phyloP scores from a whole-genome alignment of 2,797 vertebrate species.

The Peromyscus eremicus region DNA sequence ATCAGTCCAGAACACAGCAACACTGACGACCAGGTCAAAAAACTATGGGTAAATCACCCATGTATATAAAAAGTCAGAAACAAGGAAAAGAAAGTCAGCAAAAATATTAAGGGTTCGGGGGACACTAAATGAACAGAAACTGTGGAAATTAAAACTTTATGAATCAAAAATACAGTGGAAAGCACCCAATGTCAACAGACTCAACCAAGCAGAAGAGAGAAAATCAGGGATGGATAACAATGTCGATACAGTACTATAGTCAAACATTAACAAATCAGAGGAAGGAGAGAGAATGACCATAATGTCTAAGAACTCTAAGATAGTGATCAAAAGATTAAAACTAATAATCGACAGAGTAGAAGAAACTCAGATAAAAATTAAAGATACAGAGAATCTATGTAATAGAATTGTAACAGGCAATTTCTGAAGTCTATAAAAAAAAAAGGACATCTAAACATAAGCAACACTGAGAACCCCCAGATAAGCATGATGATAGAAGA shows the following conservation, averaged over 20 bases:
- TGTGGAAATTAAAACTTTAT: neutral
- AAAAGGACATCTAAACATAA: neutral
- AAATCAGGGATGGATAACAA: neutral
- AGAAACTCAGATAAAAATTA: neutral
- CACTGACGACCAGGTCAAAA: neutral
- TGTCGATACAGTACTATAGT: neutral
- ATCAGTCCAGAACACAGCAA: neutral
- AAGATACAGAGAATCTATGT: neutral
- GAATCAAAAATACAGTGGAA: neutral
- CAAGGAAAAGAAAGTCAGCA: neutral
- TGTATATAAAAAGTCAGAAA: neutral
- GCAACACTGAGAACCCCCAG: neutral
- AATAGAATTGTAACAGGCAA: neutral
- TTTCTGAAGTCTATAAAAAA: neutral
- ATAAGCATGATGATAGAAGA: neutral
- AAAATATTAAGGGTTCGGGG: neutral
- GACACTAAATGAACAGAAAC: neutral
- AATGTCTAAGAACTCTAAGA: neutral
- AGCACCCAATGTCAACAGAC: neutral
- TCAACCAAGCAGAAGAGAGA: neutral
- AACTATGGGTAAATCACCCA: neutral
- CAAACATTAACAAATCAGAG: neutral
- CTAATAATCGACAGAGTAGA: neutral
- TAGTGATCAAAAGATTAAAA: neutral
- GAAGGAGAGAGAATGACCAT: neutral